Conservation (phyloP, 2,113 vertebrate species). For the Hirundichthys speculiger region DNA sequence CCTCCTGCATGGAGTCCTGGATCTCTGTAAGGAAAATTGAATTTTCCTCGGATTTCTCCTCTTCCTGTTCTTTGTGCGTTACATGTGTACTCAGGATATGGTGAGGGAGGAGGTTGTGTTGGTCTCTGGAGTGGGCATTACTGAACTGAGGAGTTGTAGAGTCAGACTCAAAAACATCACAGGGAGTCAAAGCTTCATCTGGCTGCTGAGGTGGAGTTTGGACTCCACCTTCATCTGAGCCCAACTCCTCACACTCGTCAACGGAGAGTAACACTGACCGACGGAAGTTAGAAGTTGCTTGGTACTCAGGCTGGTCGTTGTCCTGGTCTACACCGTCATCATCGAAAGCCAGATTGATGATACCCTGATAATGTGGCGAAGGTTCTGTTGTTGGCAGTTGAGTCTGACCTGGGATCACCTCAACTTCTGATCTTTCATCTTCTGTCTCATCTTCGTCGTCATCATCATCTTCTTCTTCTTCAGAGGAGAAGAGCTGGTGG, state of each 20-base stretch:
- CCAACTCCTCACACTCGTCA: conserved; percentile 97
- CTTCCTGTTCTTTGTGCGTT: conserved; percentile 4
- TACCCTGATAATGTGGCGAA: conserved; percentile 88
- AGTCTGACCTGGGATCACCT: conserved; percentile 71
- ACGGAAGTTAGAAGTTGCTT: conserved; percentile 86
- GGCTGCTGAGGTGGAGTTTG: conserved; percentile 76
- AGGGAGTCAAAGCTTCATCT: conserved; percentile 73
- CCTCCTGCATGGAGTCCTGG: conserved; percentile 27
- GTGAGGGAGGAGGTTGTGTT: conserved; percentile 47
- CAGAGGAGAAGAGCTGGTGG: conserved; percentile 89
- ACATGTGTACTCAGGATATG: conserved; percentile 7
- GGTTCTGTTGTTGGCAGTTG: conserved; percentile 68
- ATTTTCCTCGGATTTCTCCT: conserved; percentile 30
- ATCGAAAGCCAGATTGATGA: conserved; percentile 95
- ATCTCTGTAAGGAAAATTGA: conserved; percentile 65
- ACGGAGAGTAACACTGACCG: conserved; percentile 95
- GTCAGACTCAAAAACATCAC: conserved; percentile 89
- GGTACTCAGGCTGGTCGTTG: conserved; percentile 78
- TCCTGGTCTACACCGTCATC: conserved; percentile 89
- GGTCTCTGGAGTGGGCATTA: conserved; percentile 54
- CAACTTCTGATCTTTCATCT: conserved; percentile 84
- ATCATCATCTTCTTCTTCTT: conserved; percentile 92
- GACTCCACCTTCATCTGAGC: conserved; percentile 87
- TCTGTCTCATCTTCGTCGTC: conserved; percentile 89
- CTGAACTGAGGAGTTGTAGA: conserved; percentile 61